Conservation (phyloP, 2,113 vertebrate genomes). For the Oncorhynchus gorbuscha region DNA sequence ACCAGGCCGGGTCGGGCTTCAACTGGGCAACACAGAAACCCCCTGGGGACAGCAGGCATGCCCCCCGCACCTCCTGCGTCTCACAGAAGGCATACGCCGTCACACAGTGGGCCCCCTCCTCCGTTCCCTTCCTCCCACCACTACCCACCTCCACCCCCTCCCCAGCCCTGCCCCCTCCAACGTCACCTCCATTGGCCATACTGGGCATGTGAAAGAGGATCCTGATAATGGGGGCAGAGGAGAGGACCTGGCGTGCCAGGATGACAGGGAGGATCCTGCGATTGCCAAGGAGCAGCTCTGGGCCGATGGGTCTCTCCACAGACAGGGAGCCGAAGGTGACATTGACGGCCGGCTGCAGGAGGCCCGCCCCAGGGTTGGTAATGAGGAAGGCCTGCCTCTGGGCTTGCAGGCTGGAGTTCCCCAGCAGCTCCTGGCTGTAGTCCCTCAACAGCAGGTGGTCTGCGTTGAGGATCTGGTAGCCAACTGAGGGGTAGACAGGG, state of each 20-base stretch:
- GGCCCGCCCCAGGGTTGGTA: conserved; percentile 68
- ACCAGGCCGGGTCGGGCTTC: conserved; percentile 81
- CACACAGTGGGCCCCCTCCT: conserved; percentile 73
- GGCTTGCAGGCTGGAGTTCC: conserved; percentile 82
- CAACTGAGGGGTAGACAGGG: conserved; percentile 80
- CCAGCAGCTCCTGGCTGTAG: conserved; percentile 72
- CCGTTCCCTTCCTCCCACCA: conserved; percentile 14
- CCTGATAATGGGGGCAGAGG: conserved; percentile 76
- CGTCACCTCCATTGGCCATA: too few species aligned
- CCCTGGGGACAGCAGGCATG: conserved; percentile 77
- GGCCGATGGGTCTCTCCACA: conserved; percentile 75
- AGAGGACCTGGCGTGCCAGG: conserved; percentile 77
- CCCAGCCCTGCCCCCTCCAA: conserved; percentile 18
- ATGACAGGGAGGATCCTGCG: conserved; percentile 79
- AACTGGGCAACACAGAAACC: conserved; percentile 84
- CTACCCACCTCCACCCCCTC: conserved; percentile 33
- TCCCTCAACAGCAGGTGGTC: conserved; percentile 85
- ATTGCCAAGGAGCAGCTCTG: conserved; percentile 76
- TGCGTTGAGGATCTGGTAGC: conserved; percentile 78
- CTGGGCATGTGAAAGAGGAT: conserved; percentile 83
- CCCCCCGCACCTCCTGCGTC: conserved; percentile 78
- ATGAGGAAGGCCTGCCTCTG: conserved; percentile 83
- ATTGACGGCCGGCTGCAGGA: conserved; percentile 72
- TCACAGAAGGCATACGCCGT: conserved; percentile 86
- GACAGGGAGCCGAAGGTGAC: conserved; percentile 83